Base-by-base conservation (phyloP, 2,888 invertebrate species). In the Melolontha melolontha region DNA sequence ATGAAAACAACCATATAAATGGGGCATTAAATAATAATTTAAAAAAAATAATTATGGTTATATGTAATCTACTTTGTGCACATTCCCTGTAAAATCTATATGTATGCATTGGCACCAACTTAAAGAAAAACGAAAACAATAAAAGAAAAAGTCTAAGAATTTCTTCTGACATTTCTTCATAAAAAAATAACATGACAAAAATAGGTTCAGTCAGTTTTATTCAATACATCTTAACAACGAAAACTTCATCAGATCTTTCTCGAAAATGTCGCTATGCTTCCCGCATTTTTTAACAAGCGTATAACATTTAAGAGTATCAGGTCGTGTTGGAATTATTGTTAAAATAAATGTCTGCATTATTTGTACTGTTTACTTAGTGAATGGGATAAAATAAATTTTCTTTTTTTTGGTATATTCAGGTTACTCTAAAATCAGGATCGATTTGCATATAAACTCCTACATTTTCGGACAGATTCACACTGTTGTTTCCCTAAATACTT, bases 401-500 rank as follows among this genome's bases (percentile, higher is more conserved):
- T 49, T 22, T 17, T 22, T 11, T 34, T 34, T 52, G 34, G 10
- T 6, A 29, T 34, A 52, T 8, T 52, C 34, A 14, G 34, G 51
- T 34, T 52, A 52, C 34, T 14, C 14, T 51, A 51, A 14, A 6
- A 34, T 10, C 34, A 2, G n/a, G 34, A n/a, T 29, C 29, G 7
- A 14, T 14, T 50, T 29, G 14, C 34, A 52, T 5, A 34, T 34
- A 27, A 51, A 29, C 12, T 29, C 27, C 51, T 12, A 29, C 34
- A 34, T 16, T 44, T 17, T 54, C 8, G 50, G 41, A 47, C 39
- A 51, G 11, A 44, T 72, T 81, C 78, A 83, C 70, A 83, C 83
- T 22, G 84, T 80, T 54, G 84, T 83, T 78, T 84, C 84, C 70
- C 81, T 79, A 75, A 83, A 83, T 72, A 84, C 79, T 77, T 83